Conservation (phyloP, 2,797 vertebrate genomes). For the Valencia hispanica region DNA sequence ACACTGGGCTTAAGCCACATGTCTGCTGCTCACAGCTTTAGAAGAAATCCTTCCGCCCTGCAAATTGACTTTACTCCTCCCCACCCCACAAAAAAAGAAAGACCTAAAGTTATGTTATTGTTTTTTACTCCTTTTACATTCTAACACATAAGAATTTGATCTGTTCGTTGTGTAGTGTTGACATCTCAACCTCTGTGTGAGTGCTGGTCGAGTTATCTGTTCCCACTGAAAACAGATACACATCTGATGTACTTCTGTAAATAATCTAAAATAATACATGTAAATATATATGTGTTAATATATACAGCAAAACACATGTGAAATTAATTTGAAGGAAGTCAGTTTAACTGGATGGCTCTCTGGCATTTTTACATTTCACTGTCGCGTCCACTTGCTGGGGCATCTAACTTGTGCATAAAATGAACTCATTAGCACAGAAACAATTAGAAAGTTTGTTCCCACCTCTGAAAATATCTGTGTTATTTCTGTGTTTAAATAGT, state of each 20-base stretch:
- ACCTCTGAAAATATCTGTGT: conserved; percentile 33
- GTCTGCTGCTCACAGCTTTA: conserved; percentile 70
- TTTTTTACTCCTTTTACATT: conserved; percentile 30
- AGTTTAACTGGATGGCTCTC: conserved; percentile 8
- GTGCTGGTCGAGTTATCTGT: conserved; percentile 24
- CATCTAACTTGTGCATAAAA: conserved; percentile 42
- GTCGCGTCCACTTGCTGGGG: not conserved
- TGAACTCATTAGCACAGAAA: conserved; percentile 66
- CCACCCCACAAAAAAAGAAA: not conserved
- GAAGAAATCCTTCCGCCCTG: conserved; percentile 52
- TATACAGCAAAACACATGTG: not conserved
- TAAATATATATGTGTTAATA: conserved; percentile 1
- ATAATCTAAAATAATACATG: not conserved
- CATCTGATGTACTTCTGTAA: not conserved
- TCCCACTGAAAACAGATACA: conserved; percentile 24
- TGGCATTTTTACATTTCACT: conserved; percentile 33
- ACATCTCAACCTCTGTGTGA: conserved; percentile 11
- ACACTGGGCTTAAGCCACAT: conserved; percentile 76
- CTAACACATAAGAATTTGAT: conserved; percentile 53
- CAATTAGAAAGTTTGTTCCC: conserved; percentile 53
- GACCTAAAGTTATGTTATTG: conserved; percentile 61
- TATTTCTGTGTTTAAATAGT: conserved; percentile 26
- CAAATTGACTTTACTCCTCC: conserved; percentile 34
- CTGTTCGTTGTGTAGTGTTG: conserved; percentile 19
- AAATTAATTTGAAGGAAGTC: not conserved